Conservation (phyloP, 2,113 vertebrate species). For the Oreochromis tanganicae region DNA sequence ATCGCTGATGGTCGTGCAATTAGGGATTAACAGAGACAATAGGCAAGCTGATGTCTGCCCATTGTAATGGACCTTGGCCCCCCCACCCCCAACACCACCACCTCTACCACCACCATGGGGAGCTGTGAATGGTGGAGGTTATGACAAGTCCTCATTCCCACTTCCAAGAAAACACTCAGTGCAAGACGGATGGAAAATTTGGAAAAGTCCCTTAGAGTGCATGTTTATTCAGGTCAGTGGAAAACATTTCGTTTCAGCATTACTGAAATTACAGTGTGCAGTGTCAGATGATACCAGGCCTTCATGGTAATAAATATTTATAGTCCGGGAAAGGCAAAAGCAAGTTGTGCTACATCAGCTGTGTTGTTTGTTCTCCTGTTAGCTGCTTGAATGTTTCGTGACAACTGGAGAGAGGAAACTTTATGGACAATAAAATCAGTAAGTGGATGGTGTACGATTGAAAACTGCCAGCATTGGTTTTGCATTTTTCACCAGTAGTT, state of each 20-base stretch:
- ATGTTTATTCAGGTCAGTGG: background rate
- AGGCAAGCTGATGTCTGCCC: constrained; percentile 28
- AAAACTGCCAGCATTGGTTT: background rate
- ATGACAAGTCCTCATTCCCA: background rate
- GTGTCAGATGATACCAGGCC: background rate
- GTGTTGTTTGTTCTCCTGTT: background rate
- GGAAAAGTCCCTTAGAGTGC: background rate
- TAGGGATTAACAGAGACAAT: constrained; percentile 38
- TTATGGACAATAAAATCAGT: background rate
- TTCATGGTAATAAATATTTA: background rate
- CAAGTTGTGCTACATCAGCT: background rate
- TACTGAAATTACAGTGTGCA: background rate
- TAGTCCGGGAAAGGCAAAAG: background rate
- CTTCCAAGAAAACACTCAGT: background rate
- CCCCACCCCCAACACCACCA: background rate
- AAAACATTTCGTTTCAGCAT: background rate
- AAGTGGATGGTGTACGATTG: rapidly evolving
- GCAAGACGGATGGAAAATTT: background rate
- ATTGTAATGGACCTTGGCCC: constrained; percentile 56
- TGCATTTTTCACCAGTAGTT: background rate
- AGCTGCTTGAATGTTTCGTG: background rate
- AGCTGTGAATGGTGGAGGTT: constrained; percentile 24
- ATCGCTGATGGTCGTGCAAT: constrained; percentile 27
- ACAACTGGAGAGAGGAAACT: background rate
- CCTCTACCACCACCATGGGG: background rate